These are phyloP conservation scores for Callaeas wilsoni DNA, from an alignment of 2,113 vertebrate genomes.

Conservation along the genomic window DNA sequence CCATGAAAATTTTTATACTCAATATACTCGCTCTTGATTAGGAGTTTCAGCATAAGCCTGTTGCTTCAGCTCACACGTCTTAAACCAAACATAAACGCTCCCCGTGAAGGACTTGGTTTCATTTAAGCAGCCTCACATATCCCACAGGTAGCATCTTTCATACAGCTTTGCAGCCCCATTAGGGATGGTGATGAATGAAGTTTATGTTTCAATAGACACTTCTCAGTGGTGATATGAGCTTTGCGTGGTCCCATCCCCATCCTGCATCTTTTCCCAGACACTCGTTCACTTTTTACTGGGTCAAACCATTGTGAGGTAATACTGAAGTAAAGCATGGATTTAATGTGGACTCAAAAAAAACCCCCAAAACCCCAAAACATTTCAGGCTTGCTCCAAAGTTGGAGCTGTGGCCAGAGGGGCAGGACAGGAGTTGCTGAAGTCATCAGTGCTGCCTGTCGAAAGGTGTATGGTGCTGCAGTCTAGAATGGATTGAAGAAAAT, in stretches of 20 bases:
- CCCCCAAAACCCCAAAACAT: accelerated
- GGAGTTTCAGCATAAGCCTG: not conserved
- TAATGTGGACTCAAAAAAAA: not conserved
- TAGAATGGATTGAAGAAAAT: not conserved
- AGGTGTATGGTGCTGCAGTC: not conserved
- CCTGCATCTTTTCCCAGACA: not conserved
- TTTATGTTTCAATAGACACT: not conserved
- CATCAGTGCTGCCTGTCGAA: not conserved
- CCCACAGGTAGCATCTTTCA: not conserved
- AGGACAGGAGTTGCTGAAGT: not conserved
- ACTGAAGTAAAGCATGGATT: not conserved
- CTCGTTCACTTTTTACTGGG: not conserved
- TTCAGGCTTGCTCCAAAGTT: not conserved
- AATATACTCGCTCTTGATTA: accelerated
- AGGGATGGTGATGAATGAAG: not conserved
- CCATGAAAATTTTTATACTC: not conserved
- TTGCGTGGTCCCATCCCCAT: accelerated
- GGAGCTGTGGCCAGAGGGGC: not conserved
- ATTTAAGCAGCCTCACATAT: not conserved
- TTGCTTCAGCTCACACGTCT: not conserved
- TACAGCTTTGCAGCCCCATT: not conserved
- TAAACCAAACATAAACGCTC: not conserved
- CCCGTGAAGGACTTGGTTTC: not conserved
- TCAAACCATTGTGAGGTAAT: not conserved
- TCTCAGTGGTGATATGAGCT: not conserved